These are phyloP conservation scores for Myiagra hebetior DNA, from an alignment of 2,113 vertebrate genomes.

Conservation along the genomic window DNA sequence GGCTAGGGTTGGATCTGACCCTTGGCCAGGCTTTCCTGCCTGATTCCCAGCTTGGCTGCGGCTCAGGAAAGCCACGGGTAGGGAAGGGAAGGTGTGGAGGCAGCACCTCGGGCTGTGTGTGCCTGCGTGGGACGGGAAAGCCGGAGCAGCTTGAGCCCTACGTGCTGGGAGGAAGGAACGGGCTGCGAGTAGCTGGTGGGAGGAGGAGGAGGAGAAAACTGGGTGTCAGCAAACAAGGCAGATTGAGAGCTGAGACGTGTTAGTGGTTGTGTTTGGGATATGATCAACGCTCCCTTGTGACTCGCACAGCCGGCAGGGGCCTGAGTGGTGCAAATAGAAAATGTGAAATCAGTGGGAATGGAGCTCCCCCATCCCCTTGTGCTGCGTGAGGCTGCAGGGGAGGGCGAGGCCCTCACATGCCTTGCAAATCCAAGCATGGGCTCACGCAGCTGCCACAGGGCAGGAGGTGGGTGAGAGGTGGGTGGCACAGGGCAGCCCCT, in stretches of 20 bases:
- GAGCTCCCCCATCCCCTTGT: background rate
- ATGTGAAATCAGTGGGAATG: background rate
- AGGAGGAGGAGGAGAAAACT: conserved; percentile 20
- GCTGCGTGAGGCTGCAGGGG: background rate
- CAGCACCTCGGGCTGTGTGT: background rate
- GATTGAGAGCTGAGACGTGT: conserved; percentile 25
- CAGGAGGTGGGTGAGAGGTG: background rate
- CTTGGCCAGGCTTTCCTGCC: background rate
- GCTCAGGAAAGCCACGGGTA: background rate
- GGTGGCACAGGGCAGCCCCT: background rate
- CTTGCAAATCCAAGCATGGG: background rate
- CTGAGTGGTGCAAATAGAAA: background rate
- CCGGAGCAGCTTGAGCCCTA: background rate
- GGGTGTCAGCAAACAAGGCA: conserved; percentile 35
- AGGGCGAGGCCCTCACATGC: background rate
- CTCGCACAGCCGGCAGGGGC: conserved; percentile 6
- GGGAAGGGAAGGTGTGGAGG: background rate
- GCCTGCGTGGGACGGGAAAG: background rate
- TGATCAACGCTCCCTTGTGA: conserved; percentile 31
- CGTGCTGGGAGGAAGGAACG: background rate
- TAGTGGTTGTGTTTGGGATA: background rate
- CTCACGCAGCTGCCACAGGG: background rate
- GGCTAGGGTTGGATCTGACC: background rate
- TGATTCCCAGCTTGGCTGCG: background rate
- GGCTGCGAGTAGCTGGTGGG: conserved; percentile 30